A percentile compares a stretch with the other conserved stretches of the same genome.
Evolutionary conservation across 1,140 invertebrate genomes (phyloP).

Genomic region (Drosophila bifasciata): DNA sequence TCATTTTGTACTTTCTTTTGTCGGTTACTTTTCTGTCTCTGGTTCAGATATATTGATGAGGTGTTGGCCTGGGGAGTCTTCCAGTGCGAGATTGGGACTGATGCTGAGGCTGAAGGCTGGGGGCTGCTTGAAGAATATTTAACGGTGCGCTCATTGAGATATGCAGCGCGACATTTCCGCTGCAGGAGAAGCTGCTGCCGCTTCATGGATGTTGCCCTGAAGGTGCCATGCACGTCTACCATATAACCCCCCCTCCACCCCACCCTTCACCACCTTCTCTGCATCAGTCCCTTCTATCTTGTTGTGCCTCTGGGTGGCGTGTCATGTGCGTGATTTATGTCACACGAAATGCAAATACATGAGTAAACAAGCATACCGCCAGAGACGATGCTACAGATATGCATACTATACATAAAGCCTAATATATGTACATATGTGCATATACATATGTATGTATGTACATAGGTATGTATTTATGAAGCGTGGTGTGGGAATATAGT

Average conservation of each 20-base stretch:
- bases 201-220: slow-evolving; percentile 35
- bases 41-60: slow-evolving; percentile 28
- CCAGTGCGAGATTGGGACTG: neutral
- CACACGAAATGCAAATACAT: slow-evolving; percentile 81
- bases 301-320: slow-evolving; percentile 67
- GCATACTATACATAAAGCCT: slow-evolving; percentile 18
- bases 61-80: slow-evolving; percentile 2
- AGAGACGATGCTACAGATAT: slow-evolving; percentile 42
- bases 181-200: slow-evolving; percentile 28
- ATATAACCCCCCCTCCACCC: slow-evolving; percentile 8
- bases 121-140: slow-evolving; percentile 53
- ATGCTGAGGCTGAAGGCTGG: slow-evolving; percentile 11
- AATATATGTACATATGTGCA: slow-evolving; percentile 24
- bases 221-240: slow-evolving; percentile 27
- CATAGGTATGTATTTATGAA: slow-evolving; percentile 25
- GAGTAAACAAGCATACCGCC: slow-evolving; percentile 72
- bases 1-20: neutral
- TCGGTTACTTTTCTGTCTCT: slow-evolving; percentile 10
- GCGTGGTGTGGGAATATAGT: slow-evolving; percentile 24
- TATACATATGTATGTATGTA: slow-evolving; percentile 1
- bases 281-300: slow-evolving; percentile 42
- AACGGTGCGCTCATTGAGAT: slow-evolving; percentile 72
- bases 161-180: slow-evolving; percentile 74
- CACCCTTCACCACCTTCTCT: neutral
- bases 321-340: slow-evolving; percentile 77